A percentile compares a stretch with the other conserved stretches of the same genome.
phyloP scores from a whole-genome alignment of 2,888 invertebrate genomes.

The Nectonema munidae region DNA sequence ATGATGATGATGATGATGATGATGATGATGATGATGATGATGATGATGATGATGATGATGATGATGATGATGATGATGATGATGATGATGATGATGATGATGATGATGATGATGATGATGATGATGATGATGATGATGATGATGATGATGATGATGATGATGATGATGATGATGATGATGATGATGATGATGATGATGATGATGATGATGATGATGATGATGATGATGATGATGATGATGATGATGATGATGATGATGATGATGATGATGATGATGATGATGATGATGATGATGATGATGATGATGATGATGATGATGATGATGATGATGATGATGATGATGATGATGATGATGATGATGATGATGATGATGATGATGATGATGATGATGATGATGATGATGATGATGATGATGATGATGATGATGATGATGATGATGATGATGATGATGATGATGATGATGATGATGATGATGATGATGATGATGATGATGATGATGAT shows the following conservation, averaged over 20 bases:
- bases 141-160: conserved; percentile 16
- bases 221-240: conserved; percentile 17
- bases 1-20: conserved; percentile 16
- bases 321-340: conserved; percentile 16
- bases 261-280: conserved; percentile 14
- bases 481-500: conserved; percentile 17
- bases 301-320: conserved; percentile 17
- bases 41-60: conserved; percentile 17
- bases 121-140: conserved; percentile 17
- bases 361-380: conserved; percentile 16
- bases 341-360: conserved; percentile 15
- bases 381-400: conserved; percentile 17
- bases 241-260: conserved; percentile 16
- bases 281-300: conserved; percentile 17
- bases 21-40: conserved; percentile 17
- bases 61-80: conserved; percentile 16
- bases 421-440: conserved; percentile 16
- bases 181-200: conserved; percentile 16
- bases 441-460: conserved; percentile 14
- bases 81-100: conserved; percentile 14
- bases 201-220: conserved; percentile 17
- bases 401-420: conserved; percentile 17
- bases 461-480: conserved; percentile 17
- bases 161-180: conserved; percentile 15
- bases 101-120: conserved; percentile 17